A percentile compares a stretch with the other conserved stretches of the same genome.
phyloP scores from a whole-genome alignment of 1,140 invertebrate species.

The Tetramorium simillimum region DNA sequence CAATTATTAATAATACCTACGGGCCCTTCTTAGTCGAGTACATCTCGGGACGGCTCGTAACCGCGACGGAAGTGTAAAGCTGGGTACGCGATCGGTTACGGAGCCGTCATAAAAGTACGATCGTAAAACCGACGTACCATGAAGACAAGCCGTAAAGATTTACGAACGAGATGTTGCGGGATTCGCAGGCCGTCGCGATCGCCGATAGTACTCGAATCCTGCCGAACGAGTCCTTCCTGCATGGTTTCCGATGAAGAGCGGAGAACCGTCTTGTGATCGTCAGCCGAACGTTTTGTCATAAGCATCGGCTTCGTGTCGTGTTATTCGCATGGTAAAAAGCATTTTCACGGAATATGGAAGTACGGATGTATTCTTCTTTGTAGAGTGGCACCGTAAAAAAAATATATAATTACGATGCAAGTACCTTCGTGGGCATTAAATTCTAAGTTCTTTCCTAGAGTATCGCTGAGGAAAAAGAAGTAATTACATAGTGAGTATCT shows the following conservation, averaged over 20 bases:
- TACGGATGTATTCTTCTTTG: background rate
- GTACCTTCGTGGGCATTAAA: background rate
- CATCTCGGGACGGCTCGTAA: background rate
- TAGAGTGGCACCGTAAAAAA: background rate
- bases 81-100: constrained; percentile 36
- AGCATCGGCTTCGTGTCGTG: background rate
- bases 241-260: background rate
- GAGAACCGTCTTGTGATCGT: background rate
- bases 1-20: constrained; percentile 1
- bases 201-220: constrained; percentile 22
- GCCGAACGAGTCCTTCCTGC: background rate
- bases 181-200: constrained; percentile 65
- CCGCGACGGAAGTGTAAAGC: constrained; percentile 34
- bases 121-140: constrained; percentile 72
- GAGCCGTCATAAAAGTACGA: constrained; percentile 71
- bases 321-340: background rate
- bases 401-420: background rate
- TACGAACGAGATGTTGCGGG: constrained; percentile 64
- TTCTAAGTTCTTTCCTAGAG: background rate
- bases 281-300: background rate
- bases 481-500: background rate
- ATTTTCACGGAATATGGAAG: background rate
- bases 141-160: constrained; percentile 73
- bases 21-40: background rate
- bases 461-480: background rate